Conservation (phyloP, 2,888 invertebrate genomes). For the Apodemia hepburni region DNA sequence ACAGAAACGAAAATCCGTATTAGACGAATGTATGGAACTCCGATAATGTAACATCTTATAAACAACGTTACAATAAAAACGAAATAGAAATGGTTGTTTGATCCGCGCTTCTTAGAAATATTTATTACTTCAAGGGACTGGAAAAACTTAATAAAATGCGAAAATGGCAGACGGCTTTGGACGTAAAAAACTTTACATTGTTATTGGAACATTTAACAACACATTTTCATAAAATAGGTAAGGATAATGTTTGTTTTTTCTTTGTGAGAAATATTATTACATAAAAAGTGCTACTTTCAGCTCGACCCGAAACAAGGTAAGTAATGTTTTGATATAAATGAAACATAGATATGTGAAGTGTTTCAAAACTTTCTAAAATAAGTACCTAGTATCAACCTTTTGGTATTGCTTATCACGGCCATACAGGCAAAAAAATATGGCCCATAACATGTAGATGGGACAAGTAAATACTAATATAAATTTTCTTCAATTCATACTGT, state of each 20-base stretch:
- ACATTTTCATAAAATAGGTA: slow-evolving; percentile 12
- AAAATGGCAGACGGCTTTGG: slow-evolving; percentile 25
- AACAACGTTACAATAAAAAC: slow-evolving; percentile 9
- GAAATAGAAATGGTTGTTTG: slow-evolving; percentile 5
- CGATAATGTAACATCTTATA: slow-evolving; percentile 11
- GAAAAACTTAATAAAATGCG: slow-evolving; percentile 23
- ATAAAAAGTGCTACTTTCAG: neutral
- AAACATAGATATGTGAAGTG: too few species aligned
- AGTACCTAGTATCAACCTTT: too few species aligned
- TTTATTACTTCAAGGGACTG: slow-evolving; percentile 10
- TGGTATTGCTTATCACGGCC: too few species aligned
- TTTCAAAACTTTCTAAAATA: too few species aligned
- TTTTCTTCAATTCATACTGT: too few species aligned
- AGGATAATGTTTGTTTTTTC: slow-evolving; percentile 1
- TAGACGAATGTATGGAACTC: neutral
- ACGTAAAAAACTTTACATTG: slow-evolving; percentile 30
- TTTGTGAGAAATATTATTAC: neutral
- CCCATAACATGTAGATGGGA: too few species aligned
- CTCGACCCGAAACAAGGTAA: too few species aligned
- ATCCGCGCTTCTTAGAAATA: slow-evolving; percentile 6
- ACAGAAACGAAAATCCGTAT: too few species aligned
- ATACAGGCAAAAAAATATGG: too few species aligned
- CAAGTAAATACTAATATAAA: too few species aligned
- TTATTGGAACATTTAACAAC: slow-evolving; percentile 14
- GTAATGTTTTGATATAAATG: too few species aligned